Percentiles rank a stretch among this genome's conserved stretches.
Evolutionary conservation across 2,113 vertebrate species (phyloP).

Genomic region (Neofelis nebulosa): DNA sequence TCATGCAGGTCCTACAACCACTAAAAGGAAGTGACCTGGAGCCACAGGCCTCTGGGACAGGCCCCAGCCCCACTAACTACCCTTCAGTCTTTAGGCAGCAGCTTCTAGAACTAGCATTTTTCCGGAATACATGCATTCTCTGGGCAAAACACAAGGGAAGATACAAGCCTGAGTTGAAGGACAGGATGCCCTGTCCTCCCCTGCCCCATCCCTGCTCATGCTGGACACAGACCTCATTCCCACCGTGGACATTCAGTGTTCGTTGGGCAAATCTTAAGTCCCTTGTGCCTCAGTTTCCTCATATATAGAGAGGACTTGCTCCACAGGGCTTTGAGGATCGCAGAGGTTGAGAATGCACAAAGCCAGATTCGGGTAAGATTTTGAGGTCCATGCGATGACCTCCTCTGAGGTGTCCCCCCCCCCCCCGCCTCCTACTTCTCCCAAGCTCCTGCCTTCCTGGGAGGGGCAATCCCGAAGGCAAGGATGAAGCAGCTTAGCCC

Average conservation of each 20-base stretch:
- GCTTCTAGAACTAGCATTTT: background rate
- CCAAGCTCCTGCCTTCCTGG: background rate
- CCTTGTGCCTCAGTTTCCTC: background rate
- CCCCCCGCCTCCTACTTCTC: background rate
- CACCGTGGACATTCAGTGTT: background rate
- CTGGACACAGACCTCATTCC: background rate
- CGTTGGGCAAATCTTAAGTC: background rate
- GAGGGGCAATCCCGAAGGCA: background rate
- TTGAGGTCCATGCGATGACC: background rate
- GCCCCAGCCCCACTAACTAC: background rate
- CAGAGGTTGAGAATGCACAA: background rate
- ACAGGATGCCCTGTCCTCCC: no score
- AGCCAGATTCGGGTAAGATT: background rate
- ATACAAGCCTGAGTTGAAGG: background rate
- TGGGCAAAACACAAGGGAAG: background rate
- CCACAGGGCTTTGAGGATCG: background rate
- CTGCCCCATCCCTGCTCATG: fast-evolving
- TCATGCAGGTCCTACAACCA: background rate
- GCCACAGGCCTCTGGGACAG: background rate
- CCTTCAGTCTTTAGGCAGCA: background rate
- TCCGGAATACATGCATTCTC: background rate
- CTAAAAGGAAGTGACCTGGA: background rate
- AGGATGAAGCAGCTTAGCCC: background rate
- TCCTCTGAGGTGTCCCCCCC: background rate
- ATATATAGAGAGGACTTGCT: background rate